Conservation (phyloP, 1,140 invertebrate species). For the Piezodorus guildinii region DNA sequence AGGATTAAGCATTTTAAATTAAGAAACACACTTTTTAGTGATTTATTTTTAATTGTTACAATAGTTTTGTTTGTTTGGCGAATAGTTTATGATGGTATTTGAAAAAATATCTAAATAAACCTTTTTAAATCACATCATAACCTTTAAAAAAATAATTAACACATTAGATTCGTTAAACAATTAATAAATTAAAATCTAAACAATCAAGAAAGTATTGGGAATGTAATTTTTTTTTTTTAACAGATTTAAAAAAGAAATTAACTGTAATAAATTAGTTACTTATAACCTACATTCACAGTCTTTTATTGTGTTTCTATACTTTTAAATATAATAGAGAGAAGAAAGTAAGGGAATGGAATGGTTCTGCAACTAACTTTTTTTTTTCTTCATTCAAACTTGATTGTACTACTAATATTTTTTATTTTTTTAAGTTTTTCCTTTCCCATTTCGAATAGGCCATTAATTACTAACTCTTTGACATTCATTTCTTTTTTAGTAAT, state of each 20-base stretch:
- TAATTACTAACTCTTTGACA: not conserved
- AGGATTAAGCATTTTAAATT: too few relatives aligned
- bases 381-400: not conserved
- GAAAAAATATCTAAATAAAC: conserved; percentile 13
- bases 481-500: not conserved
- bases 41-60: too few relatives aligned
- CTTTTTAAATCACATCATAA: conserved; percentile 7
- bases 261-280: not conserved
- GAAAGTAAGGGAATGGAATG: not conserved
- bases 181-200: not conserved
- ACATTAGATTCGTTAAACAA: not conserved
- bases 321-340: not conserved
- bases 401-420: too few relatives aligned
- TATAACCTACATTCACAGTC: conserved; percentile 9
- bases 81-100: not conserved
- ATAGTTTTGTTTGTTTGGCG: too few relatives aligned
- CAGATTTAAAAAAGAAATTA: not conserved
- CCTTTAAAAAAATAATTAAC: not conserved
- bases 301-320: not conserved
- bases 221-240: not conserved
- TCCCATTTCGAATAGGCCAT: not conserved
- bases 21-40: too few relatives aligned
- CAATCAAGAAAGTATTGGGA: not conserved
- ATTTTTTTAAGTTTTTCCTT: too few relatives aligned
- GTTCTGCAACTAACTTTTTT: not conserved